Evolutionary conservation across 1,140 invertebrate genomes (phyloP).

Genomic region (Ostrea denselamellosa): DNA sequence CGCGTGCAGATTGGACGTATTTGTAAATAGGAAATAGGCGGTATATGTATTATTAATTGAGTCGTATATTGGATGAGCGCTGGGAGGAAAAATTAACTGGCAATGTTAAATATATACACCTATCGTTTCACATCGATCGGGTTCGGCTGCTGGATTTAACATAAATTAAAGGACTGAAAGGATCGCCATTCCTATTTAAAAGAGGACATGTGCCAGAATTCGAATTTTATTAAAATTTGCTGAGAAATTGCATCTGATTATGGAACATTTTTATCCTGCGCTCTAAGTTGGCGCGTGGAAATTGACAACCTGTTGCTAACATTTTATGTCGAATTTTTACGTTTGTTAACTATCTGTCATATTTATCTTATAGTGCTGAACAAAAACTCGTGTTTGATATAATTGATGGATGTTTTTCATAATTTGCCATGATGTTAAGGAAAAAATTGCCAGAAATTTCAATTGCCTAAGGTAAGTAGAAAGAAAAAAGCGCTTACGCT

Average conservation of each 20-base stretch:
- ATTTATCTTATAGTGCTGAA: background rate
- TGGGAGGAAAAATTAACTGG: background rate
- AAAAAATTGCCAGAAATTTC: slow-evolving; percentile 31
- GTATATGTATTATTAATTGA: slow-evolving; percentile 34
- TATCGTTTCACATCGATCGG: slow-evolving; percentile 15
- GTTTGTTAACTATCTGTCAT: background rate
- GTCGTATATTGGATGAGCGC: slow-evolving; percentile 3
- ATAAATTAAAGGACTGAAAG: slow-evolving; percentile 31
- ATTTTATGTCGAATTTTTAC: background rate
- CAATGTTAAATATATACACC: slow-evolving; percentile 19
- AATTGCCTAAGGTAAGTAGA: slow-evolving; percentile 29
- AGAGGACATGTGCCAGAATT: background rate
- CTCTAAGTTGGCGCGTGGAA: background rate
- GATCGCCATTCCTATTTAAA: slow-evolving; percentile 10
- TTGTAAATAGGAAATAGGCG: slow-evolving; percentile 31
- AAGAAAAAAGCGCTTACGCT: background rate
- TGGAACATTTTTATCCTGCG: background rate
- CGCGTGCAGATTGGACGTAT: slow-evolving; percentile 29
- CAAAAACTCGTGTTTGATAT: slow-evolving; percentile 16
- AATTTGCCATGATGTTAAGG: slow-evolving; percentile 17
- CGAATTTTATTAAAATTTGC: background rate
- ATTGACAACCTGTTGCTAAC: background rate
- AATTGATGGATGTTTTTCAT: slow-evolving; percentile 36
- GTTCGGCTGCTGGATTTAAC: slow-evolving; percentile 2
- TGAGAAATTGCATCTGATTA: background rate